Evolutionary conservation across 2,888 invertebrate species (phyloP).

Genomic region (Troides aeacus): DNA sequence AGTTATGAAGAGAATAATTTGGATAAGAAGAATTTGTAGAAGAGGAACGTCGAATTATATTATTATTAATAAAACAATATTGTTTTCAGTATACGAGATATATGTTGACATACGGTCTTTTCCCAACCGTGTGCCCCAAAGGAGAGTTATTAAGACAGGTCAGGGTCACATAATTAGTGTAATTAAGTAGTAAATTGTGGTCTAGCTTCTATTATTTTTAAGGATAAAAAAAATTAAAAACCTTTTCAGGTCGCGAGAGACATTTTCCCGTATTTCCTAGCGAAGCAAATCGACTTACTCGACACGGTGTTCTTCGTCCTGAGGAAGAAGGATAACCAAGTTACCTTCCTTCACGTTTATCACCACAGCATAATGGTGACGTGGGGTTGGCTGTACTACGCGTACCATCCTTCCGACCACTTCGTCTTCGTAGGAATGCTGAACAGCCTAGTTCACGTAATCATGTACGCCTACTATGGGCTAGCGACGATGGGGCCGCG

Average conservation of each 20-base stretch:
- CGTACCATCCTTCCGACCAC: constrained; percentile 88
- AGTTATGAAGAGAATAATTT: too few species aligned
- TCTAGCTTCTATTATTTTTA: not conserved
- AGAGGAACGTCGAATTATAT: not conserved
- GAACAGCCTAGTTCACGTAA: constrained; percentile 88
- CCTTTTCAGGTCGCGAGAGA: constrained; percentile 55
- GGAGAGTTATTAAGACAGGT: constrained; percentile 56
- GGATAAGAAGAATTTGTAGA: too few species aligned
- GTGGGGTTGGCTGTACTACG: constrained; percentile 88
- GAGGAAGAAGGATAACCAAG: constrained; percentile 87
- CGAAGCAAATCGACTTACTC: constrained; percentile 87
- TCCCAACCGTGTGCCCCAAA: constrained; percentile 61
- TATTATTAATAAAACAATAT: not conserved
- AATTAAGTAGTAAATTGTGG: not conserved
- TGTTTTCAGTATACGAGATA: constrained; percentile 68
- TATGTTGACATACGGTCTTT: constrained; percentile 56
- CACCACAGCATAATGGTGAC: constrained; percentile 90
- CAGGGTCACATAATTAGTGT: constrained; percentile 29
- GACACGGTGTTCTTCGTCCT: constrained; percentile 94
- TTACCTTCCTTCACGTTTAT: constrained; percentile 93
- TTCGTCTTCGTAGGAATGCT: constrained; percentile 86
- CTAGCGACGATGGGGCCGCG: constrained; percentile 87
- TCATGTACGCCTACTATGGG: constrained; percentile 91
- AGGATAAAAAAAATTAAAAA: not conserved
- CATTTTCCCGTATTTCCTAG: constrained; percentile 87